Conservation (phyloP, 2,888 invertebrate genomes). For the Clostera curtula region DNA sequence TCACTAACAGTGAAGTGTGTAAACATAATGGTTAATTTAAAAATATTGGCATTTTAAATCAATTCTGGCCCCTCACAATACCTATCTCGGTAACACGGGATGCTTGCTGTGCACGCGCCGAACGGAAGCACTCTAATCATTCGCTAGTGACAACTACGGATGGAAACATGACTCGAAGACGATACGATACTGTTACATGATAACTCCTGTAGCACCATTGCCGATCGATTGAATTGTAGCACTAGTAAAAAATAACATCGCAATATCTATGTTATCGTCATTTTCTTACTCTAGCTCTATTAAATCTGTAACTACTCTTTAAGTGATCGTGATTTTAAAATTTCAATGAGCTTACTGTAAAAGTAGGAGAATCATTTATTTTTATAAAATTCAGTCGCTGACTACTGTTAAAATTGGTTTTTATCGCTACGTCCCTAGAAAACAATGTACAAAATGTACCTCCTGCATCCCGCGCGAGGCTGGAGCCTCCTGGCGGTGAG, state of each 20-base stretch:
- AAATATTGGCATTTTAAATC: too few species aligned
- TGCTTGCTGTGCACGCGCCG: conserved; percentile 21
- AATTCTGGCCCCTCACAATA: too few species aligned
- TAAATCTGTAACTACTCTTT: conserved; percentile 42
- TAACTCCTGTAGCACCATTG: conserved; percentile 63
- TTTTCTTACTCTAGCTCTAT: conserved; percentile 50
- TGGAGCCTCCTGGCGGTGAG: conserved; percentile 47
- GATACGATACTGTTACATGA: conserved; percentile 31
- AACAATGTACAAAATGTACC: conserved; percentile 61
- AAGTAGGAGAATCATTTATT: conserved; percentile 54
- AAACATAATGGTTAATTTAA: too few species aligned
- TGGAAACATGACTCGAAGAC: conserved; percentile 46
- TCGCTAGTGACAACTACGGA: conserved; percentile 52
- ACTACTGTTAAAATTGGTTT: conserved; percentile 65
- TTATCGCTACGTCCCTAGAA: conserved; percentile 62
- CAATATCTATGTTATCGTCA: conserved; percentile 54
- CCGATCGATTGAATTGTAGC: conserved; percentile 49
- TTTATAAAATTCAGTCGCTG: conserved; percentile 73
- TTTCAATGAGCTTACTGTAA: conserved; percentile 61
- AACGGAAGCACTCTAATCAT: conserved; percentile 50
- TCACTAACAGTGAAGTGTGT: too few species aligned
- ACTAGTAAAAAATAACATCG: conserved; percentile 46
- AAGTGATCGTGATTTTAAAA: conserved; percentile 50
- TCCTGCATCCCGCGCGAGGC: conserved; percentile 37
- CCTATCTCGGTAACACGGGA: conserved; percentile 1